Conservation (phyloP, 1,140 invertebrate species). For the Drosophila athabasca region DNA sequence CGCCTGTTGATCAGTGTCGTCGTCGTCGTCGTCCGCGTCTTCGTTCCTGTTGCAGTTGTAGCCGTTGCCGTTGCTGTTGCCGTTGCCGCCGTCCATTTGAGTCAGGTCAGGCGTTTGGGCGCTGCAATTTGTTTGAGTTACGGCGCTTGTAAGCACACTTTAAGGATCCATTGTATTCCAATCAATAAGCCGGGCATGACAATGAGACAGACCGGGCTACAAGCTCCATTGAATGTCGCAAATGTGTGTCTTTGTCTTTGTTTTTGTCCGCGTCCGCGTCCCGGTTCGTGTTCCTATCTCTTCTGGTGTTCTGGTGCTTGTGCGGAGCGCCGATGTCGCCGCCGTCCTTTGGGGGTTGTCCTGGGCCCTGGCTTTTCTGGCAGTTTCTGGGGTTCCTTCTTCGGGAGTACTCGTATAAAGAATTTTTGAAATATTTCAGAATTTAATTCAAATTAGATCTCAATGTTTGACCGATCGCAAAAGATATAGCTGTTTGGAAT, state of each 20-base stretch:
- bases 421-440: too few relatives aligned
- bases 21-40: conserved; percentile 27
- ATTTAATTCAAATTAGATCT: too few relatives aligned
- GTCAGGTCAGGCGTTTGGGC: conserved; percentile 71
- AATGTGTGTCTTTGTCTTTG: conserved; percentile 37
- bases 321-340: conserved; percentile 17
- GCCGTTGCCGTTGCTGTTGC: conserved; percentile 11
- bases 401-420: too few relatives aligned
- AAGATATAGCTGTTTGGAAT: too few relatives aligned
- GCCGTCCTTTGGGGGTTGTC: conserved; percentile 4
- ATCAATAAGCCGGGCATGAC: conserved; percentile 81
- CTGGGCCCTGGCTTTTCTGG: too few relatives aligned
- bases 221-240: conserved; percentile 54
- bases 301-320: conserved; percentile 29
- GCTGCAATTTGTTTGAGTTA: conserved; percentile 84
- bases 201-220: conserved; percentile 60
- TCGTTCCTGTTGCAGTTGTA: conserved; percentile 17
- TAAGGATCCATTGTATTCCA: conserved; percentile 84
- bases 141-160: conserved; percentile 84
- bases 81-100: conserved; percentile 47
- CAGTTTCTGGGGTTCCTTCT: too few relatives aligned
- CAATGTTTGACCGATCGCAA: too few relatives aligned
- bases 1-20: conserved; percentile 78
- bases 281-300: conserved; percentile 56
- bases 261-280: conserved; percentile 26